Conservation (phyloP, 1,140 invertebrate genomes). For the Drosophila virilis region DNA sequence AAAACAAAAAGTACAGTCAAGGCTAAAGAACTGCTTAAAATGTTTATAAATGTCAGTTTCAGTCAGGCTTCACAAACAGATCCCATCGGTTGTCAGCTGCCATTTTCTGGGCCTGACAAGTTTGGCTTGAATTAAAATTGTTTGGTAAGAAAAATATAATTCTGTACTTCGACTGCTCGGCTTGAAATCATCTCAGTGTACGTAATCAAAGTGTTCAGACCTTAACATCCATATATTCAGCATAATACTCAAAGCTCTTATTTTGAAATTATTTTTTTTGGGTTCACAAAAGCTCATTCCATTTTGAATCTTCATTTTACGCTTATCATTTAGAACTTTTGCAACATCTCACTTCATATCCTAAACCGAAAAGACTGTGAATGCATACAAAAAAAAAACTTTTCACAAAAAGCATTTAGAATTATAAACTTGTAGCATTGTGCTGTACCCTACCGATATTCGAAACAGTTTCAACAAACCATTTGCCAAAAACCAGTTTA, state of each 20-base stretch:
- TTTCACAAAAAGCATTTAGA: slow-evolving; percentile 20
- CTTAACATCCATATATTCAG: too few species aligned
- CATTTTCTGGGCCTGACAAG: neutral
- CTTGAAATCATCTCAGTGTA: too few species aligned
- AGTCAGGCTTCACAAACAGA: slow-evolving; percentile 5
- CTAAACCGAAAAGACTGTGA: slow-evolving; percentile 29
- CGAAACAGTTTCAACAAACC: slow-evolving; percentile 18
- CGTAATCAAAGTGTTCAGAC: too few species aligned
- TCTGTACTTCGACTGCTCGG: too few species aligned
- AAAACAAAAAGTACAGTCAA: slow-evolving; percentile 9
- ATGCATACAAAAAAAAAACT: slow-evolving; percentile 36
- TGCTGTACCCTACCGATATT: slow-evolving; percentile 24
- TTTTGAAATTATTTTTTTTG: too few species aligned
- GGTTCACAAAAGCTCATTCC: neutral
- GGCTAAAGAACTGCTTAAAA: slow-evolving; percentile 10
- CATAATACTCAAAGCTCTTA: too few species aligned
- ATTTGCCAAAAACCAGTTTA: slow-evolving; percentile 38
- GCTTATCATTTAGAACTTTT: slow-evolving; percentile 24
- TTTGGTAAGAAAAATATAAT: too few species aligned
- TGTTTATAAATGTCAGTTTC: slow-evolving; percentile 21
- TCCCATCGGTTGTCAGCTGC: neutral
- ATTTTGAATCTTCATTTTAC: neutral
- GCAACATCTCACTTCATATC: slow-evolving; percentile 17
- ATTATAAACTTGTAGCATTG: slow-evolving; percentile 49
- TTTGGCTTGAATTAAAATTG: too few species aligned